phyloP scores from a whole-genome alignment of 2,888 invertebrate species.

The Sialis fuliginosa region DNA sequence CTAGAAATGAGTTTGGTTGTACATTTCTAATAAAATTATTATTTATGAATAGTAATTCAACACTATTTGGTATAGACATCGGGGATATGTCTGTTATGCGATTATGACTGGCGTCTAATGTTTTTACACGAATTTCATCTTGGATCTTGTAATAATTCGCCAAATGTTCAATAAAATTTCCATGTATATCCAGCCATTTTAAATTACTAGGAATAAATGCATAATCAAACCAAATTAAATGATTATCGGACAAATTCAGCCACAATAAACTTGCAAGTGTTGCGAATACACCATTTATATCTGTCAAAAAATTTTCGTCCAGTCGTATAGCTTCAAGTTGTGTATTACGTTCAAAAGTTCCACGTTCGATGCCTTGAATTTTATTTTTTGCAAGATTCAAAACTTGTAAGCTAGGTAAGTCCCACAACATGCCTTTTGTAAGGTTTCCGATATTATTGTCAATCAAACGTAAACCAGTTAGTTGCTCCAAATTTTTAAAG shows the following conservation, averaged over 20 bases:
- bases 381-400: conserved; percentile 81
- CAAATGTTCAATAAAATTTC: conserved; percentile 73
- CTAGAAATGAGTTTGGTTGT: conserved; percentile 70
- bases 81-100: conserved; percentile 65
- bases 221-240: conserved; percentile 84
- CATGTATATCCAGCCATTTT: conserved; percentile 81
- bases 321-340: conserved; percentile 74
- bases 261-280: conserved; percentile 69
- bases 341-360: conserved; percentile 63
- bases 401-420: conserved; percentile 66
- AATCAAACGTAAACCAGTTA: conserved; percentile 73
- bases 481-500: conserved; percentile 67
- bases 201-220: conserved; percentile 79
- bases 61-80: conserved; percentile 75
- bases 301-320: conserved; percentile 74
- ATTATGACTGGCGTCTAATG: conserved; percentile 79
- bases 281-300: conserved; percentile 79
- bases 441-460: conserved; percentile 80
- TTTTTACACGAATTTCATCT: conserved; percentile 63
- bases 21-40: conserved; percentile 71
- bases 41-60: conserved; percentile 74
- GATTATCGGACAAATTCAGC: conserved; percentile 81
- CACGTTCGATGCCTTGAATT: conserved; percentile 67
- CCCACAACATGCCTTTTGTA: conserved; percentile 73
- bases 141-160: conserved; percentile 79